Evolutionary conservation across 1,140 invertebrate species (phyloP).

Genomic region (Magallana ariakensis): DNA sequence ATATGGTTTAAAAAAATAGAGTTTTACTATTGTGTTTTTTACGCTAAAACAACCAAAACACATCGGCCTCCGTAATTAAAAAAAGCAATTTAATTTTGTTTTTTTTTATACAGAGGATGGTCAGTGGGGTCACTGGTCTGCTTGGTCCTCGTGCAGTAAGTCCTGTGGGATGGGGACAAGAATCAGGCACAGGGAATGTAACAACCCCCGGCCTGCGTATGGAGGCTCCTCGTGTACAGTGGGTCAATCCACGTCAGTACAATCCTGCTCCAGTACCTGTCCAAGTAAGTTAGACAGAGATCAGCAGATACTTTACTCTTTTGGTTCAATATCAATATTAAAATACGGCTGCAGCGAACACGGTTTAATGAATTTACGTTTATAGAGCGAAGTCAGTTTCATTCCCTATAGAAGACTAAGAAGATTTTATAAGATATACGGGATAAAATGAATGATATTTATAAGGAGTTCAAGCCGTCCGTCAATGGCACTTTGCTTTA

Average conservation of each 20-base stretch:
- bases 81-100: too few species aligned
- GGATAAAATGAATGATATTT: too few species aligned
- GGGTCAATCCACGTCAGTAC: not conserved
- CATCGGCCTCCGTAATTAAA: too few species aligned
- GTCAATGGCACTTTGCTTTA: too few species aligned
- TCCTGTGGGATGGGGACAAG: slow-evolving; percentile 42
- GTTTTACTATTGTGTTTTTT: too few species aligned
- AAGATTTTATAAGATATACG: too few species aligned
- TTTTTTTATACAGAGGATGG: slow-evolving; percentile 29
- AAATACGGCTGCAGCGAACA: not conserved
- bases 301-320: not conserved
- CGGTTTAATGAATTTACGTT: not conserved
- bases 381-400: not conserved
- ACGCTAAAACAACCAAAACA: too few species aligned
- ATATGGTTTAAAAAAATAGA: too few species aligned
- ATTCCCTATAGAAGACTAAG: not conserved
- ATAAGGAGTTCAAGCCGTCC: too few species aligned
- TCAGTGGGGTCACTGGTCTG: slow-evolving; percentile 32
- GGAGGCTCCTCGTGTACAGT: slow-evolving; percentile 14
- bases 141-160: slow-evolving; percentile 32
- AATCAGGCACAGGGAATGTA: slow-evolving; percentile 6
- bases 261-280: not conserved
- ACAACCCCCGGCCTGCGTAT: slow-evolving; percentile 39
- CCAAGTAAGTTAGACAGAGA: not conserved
- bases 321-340: not conserved